Evolutionary conservation across 2,113 vertebrate species (phyloP).

Genomic region (Chitala chitala): DNA sequence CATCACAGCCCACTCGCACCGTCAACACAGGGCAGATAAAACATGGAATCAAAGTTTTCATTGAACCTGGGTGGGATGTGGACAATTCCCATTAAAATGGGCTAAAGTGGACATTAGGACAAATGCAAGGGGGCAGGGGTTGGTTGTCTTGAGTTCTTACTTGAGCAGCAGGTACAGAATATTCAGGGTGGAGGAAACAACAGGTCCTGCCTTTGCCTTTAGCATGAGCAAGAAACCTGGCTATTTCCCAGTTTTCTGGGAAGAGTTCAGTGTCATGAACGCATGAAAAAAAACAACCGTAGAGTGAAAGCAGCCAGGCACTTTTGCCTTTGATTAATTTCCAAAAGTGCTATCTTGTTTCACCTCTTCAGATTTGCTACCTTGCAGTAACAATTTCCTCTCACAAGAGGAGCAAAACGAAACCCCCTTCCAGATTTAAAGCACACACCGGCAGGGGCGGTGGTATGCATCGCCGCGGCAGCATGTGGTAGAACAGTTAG

Average conservation of each 20-base stretch:
- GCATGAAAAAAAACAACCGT: background rate
- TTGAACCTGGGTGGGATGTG: conserved; percentile 3
- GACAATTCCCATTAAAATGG: background rate
- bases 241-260: background rate
- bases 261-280: background rate
- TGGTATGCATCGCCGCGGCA: background rate
- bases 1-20: background rate
- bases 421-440: background rate
- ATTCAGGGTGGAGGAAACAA: background rate
- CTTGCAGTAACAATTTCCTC: background rate
- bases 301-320: too few relatives aligned
- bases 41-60: background rate
- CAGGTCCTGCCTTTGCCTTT: background rate
- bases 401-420: background rate
- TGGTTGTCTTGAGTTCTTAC: background rate
- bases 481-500: background rate
- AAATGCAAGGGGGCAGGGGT: background rate
- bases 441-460: background rate
- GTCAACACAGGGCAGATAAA: background rate
- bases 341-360: background rate
- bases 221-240: background rate
- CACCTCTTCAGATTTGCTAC: background rate
- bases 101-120: background rate
- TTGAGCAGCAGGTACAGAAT: background rate
- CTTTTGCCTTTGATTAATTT: background rate